phyloP scores from a whole-genome alignment of 2,888 invertebrate genomes.

The Cephus runcator region DNA sequence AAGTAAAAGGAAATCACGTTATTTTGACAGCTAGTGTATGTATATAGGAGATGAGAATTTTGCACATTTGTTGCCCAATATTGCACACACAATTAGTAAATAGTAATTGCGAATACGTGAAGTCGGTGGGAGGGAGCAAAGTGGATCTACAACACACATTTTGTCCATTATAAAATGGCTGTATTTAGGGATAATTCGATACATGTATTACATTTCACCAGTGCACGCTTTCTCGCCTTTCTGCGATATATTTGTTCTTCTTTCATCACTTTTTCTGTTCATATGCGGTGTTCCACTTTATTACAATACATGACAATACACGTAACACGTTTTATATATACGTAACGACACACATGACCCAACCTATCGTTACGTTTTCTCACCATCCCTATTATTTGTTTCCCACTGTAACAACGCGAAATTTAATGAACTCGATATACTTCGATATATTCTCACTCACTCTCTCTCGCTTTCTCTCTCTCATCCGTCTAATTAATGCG shows the following conservation, averaged over 20 bases:
- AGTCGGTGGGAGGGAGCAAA: not conserved
- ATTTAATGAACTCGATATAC: not conserved
- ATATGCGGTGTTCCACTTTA: constrained; percentile 12
- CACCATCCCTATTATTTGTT: not conserved
- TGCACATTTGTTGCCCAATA: no score
- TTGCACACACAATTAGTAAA: no score
- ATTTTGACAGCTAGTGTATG: no score
- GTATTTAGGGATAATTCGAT: constrained; percentile 63
- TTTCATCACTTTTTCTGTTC: no score
- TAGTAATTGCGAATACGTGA: no score
- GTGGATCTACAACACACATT: constrained; percentile 11
- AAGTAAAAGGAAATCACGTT: constrained; percentile 39
- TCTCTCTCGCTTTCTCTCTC: constrained; percentile 16
- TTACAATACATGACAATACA: constrained; percentile 59
- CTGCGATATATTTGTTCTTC: constrained; percentile 24
- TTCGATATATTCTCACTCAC: not conserved
- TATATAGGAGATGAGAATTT: no score
- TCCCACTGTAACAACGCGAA: not conserved
- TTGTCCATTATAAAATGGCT: constrained; percentile 64
- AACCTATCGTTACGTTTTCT: constrained; percentile 40
- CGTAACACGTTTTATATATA: constrained; percentile 61
- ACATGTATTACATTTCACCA: constrained; percentile 61
- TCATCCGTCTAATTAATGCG: not conserved
- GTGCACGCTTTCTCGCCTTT: constrained; percentile 48
- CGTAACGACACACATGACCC: constrained; percentile 61